A percentile compares a stretch with the other conserved stretches of the same genome.
phyloP scores from a whole-genome alignment of 2,888 invertebrate genomes.

The Philonicus albiceps region DNA sequence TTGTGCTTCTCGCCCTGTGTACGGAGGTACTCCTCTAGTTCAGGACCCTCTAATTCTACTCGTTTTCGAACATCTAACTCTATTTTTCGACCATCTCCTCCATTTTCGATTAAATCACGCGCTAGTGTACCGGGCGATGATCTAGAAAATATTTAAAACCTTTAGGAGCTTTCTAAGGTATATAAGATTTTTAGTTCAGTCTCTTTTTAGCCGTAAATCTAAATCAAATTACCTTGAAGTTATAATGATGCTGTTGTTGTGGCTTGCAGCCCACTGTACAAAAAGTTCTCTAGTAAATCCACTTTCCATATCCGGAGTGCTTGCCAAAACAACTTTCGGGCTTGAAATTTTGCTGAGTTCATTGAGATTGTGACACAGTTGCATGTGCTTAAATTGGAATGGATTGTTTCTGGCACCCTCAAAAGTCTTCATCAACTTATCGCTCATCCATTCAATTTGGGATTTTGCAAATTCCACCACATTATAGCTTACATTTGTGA shows the following conservation, averaged over 20 bases:
- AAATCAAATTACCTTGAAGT: constrained; percentile 79
- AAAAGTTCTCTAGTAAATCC: constrained; percentile 96
- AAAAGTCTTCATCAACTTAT: constrained; percentile 92
- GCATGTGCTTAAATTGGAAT: constrained; percentile 92
- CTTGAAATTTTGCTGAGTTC: constrained; percentile 88
- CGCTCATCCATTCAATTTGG: constrained; percentile 99
- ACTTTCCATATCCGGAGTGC: constrained; percentile 92
- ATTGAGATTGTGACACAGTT: constrained; percentile 89
- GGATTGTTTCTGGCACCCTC: constrained; percentile 93
- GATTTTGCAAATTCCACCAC: constrained; percentile 99
- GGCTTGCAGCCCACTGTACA: constrained; percentile 89
- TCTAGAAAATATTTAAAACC: constrained; percentile 62
- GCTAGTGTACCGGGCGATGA: constrained; percentile 83
- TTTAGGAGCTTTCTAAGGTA: too few species aligned
- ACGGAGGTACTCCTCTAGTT: constrained; percentile 78
- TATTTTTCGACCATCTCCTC: constrained; percentile 73
- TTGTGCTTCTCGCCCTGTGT: constrained; percentile 68
- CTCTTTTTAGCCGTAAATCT: too few species aligned
- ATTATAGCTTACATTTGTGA: constrained; percentile 97
- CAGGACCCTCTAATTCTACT: constrained; percentile 78
- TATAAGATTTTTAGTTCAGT: too few species aligned
- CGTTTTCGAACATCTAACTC: constrained; percentile 75
- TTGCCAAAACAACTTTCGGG: constrained; percentile 94
- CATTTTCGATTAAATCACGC: constrained; percentile 79
- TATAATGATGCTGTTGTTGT: constrained; percentile 92